Conservation (phyloP, 2,888 invertebrate species). For the Himalopsyche anomala region DNA sequence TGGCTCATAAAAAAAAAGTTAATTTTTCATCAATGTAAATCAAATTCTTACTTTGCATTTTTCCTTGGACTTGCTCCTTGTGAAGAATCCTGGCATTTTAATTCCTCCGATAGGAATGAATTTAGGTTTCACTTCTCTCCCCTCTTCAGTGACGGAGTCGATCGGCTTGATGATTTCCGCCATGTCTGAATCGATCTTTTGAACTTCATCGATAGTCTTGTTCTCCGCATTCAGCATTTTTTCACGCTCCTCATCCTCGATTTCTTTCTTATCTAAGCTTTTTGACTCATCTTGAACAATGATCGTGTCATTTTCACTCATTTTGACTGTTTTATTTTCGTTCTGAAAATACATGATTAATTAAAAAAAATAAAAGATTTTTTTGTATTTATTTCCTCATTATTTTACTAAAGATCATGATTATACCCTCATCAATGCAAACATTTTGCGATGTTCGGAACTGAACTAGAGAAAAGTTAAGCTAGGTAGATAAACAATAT, state of each 20-base stretch:
- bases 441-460: too few relatives aligned
- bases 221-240: conserved; percentile 80
- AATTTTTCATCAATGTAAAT: not conserved
- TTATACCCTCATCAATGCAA: too few relatives aligned
- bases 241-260: conserved; percentile 81
- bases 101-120: conserved; percentile 93
- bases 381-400: too few relatives aligned
- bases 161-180: conserved; percentile 68
- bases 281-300: conserved; percentile 71
- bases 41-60: conserved; percentile 79
- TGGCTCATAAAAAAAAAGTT: not conserved
- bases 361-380: too few relatives aligned
- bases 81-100: conserved; percentile 91
- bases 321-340: conserved; percentile 45
- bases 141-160: conserved; percentile 79
- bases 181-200: conserved; percentile 71
- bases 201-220: conserved; percentile 71
- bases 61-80: conserved; percentile 85
- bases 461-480: too few relatives aligned
- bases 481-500: too few relatives aligned
- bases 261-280: conserved; percentile 81
- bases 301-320: conserved; percentile 67
- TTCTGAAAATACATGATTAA: not conserved
- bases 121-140: conserved; percentile 86
- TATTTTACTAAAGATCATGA: too few relatives aligned